Base-by-base conservation (phyloP, 2,888 invertebrate species). In the Merodon equestris region DNA sequence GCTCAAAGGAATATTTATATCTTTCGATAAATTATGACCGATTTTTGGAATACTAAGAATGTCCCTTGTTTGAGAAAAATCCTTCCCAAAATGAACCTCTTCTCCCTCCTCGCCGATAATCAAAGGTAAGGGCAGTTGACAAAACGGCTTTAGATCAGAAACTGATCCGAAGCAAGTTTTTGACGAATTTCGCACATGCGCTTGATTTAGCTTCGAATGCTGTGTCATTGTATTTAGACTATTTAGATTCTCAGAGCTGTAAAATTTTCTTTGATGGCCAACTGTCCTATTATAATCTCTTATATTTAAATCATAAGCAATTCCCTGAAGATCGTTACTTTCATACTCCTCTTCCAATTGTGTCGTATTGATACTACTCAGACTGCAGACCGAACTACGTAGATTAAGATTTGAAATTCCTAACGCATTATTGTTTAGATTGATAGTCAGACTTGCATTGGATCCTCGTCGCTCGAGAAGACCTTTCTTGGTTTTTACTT, bases 361-460 rank as follows among this genome's bases (percentile, higher is more conserved):
- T 48, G 50, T 81, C 4, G 82, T 75, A 45, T 82, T 82, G 0
- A 81, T 76, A 19, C 90, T 90, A 72, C 90, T 91, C 10, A 91
- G 82, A 70, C 90, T 91, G 53, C 90, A 90, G 0, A 90, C 89
- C 0, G 91, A 91, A 0, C 90, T 90, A 7, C 83, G 82, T 53
- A 91, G 90, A 13, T 91, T 83, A 7, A 91, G 82, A 73, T 91
- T 91, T 0, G 91, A 91, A 10, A 91, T 87, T 70, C 90, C 91
- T 0, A 91, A 83, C 0, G 89, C 89, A 15, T 89, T 84, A 61
- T 90, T 91, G 0, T 87, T 88, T 0, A 92, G 90, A 71, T 95
- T 95, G 17, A 97, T 92, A 0, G 97, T 97, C 1, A 97, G 89
- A 66, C 96, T 96, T 0, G 97, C 96, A 86, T 96, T 97, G 1